Evolutionary conservation across 2,888 invertebrate genomes (phyloP).

Genomic region (Hydroisotoma schaefferi): DNA sequence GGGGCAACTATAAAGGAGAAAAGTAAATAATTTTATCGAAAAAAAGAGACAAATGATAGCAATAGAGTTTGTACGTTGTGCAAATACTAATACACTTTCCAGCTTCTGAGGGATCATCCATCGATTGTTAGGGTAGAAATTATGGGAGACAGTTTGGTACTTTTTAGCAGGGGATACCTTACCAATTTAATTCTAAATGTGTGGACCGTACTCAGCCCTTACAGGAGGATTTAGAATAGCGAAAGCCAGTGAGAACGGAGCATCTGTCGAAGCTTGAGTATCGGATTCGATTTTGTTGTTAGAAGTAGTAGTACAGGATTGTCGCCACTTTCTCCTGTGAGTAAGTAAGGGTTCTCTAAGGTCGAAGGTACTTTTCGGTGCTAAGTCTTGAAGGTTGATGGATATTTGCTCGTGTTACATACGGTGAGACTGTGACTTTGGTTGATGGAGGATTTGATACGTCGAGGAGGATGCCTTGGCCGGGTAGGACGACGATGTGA

Average conservation of each 20-base stretch:
- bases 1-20: background rate
- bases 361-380: too few species aligned
- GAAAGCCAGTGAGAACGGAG: constrained; percentile 12
- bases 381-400: too few species aligned
- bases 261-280: constrained; percentile 13
- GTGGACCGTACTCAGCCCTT: background rate
- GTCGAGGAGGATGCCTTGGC: too few species aligned
- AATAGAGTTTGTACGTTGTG: constrained; percentile 4
- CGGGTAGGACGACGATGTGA: too few species aligned
- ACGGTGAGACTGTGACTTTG: constrained; percentile 3
- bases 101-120: background rate
- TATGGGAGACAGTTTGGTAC: too few species aligned
- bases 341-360: background rate
- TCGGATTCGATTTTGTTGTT: constrained; percentile 11
- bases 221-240: constrained; percentile 2
- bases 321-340: background rate
- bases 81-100: background rate
- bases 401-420: too few species aligned
- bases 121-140: too few species aligned
- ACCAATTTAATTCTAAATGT: too few species aligned
- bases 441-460: background rate
- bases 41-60: constrained; percentile 6
- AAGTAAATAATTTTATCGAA: constrained; percentile 4
- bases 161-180: too few species aligned
- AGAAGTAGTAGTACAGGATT: background rate